Percentiles rank a stretch among this genome's conserved stretches.
Evolutionary conservation across 2,113 vertebrate genomes (phyloP).

Genomic region (Cyprinus carpio): DNA sequence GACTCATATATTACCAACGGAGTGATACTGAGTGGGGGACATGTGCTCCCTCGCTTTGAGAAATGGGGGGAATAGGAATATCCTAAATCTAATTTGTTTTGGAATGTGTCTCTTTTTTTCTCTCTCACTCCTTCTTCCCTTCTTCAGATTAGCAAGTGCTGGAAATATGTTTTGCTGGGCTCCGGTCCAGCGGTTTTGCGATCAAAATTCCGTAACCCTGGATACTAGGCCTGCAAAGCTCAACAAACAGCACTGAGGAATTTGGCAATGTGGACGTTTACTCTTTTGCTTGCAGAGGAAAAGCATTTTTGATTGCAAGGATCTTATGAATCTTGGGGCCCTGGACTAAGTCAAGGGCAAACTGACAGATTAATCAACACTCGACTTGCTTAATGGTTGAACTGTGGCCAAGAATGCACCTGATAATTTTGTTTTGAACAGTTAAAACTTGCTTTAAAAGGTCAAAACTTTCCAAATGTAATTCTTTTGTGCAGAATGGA

Average conservation of each 20-base stretch:
- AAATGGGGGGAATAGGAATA: constrained; percentile 42
- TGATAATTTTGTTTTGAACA: background rate
- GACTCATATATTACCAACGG: constrained; percentile 55
- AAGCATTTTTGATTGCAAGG: constrained; percentile 54
- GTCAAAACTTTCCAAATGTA: background rate
- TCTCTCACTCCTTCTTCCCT: constrained; percentile 41
- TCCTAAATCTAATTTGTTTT: constrained; percentile 47
- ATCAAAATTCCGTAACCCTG: constrained; percentile 64
- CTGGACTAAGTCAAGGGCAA: constrained; percentile 12
- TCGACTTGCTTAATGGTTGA: constrained; percentile 28
- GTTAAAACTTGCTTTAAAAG: constrained; percentile 15
- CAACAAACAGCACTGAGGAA: constrained; percentile 71
- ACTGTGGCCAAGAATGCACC: constrained; percentile 6
- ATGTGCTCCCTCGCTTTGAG: constrained; percentile 42
- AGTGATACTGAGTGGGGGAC: constrained; percentile 47
- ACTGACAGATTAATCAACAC: constrained; percentile 26
- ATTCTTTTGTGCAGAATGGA: background rate
- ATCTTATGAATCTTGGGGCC: constrained; percentile 64
- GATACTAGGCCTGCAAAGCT: constrained; percentile 62
- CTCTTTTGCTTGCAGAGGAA: constrained; percentile 53
- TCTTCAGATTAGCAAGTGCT: constrained; percentile 51
- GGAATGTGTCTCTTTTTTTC: constrained; percentile 46
- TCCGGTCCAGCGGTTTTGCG: constrained; percentile 56
- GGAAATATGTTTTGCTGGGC: constrained; percentile 57
- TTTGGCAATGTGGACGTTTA: constrained; percentile 66